Base-by-base conservation (phyloP, 64 coral and sea anemone species). In the Porites australiensis region DNA sequence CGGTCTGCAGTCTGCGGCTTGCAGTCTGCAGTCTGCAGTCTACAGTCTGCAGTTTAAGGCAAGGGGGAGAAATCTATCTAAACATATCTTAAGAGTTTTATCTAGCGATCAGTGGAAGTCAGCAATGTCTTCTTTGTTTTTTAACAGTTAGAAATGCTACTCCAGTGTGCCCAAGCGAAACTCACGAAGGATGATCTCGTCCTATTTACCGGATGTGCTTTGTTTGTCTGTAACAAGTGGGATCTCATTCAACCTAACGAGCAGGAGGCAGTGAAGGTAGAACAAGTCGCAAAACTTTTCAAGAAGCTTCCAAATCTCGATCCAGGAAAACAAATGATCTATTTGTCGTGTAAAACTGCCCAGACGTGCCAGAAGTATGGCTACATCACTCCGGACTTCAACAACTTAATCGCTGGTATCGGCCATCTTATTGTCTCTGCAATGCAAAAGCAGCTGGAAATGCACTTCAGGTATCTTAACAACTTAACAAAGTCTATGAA, bases 171-270 rank as follows among this genome's bases (percentile, higher is more conserved):
- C 10, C 13, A 83, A 15, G 13, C 61, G n/a, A 67, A 64, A 0
- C 79, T 83, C 57, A 83, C 18, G 44, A 8, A 8, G 9, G 27
- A 44, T 4, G 8, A 55, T 22, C 10, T 64, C 8, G 16, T 13
- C 5, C 10, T 64, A 21, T 48, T 83, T 4, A 16, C 58, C 44
- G 57, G 63, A 1, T 64, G 79, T 63, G 27, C 79, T 2, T 67
- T 83, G 14, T 83, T 83, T 67, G 58, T 83, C 3, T 63, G 52
- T 4, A 83, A 83, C 58, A 83, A 83, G 16, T 83, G 79, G 81
- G 79, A 83, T 63, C 37, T 15, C 15, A 49, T 83, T 16, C 2
- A 61, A 2, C 11, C 7, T 3, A 22, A 83, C 44, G 79, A 83
- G 44, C 23, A 23, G 1, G 63, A 83, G 12, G 79, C 43, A 19